These are phyloP conservation scores for Salvelinus sp. DNA, from an alignment of 2,113 vertebrate species.

Conservation along the genomic window DNA sequence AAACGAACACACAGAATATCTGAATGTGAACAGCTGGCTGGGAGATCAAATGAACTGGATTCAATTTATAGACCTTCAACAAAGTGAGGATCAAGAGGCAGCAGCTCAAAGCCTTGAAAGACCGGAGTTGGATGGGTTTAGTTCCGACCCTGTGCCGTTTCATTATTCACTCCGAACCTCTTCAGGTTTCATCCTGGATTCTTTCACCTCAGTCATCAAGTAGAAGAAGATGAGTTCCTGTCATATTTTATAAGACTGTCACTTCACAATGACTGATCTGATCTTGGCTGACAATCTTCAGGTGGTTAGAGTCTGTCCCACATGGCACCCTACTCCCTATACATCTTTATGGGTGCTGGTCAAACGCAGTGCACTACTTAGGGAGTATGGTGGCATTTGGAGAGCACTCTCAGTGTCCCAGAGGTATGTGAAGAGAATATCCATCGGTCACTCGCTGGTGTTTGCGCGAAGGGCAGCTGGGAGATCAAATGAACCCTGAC, in stretches of 20 bases:
- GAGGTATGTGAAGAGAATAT: no score
- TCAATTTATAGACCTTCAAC: background rate
- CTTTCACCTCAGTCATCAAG: background rate
- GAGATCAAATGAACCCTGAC: no score
- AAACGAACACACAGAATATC: background rate
- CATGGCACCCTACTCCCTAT: no score
- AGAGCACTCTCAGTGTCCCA: no score
- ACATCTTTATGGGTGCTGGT: no score
- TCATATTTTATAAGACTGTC: background rate
- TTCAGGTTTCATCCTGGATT: background rate
- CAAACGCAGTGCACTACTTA: no score
- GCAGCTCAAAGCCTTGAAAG: background rate
- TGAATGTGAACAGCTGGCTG: conserved; percentile 2
- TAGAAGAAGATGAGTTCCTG: background rate
- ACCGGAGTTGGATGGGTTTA: background rate
- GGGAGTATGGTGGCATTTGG: no score
- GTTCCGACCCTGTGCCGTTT: background rate
- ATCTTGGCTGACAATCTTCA: background rate
- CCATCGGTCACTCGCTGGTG: no score
- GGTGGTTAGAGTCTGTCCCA: no score
- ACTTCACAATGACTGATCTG: background rate
- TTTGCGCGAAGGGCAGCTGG: no score
- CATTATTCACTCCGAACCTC: background rate
- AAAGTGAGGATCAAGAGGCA: background rate
- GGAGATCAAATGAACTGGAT: background rate